These are phyloP conservation scores for Siderastrea radians DNA, from an alignment of 92 coral and sea anemone genomes.

Conservation along the genomic window DNA sequence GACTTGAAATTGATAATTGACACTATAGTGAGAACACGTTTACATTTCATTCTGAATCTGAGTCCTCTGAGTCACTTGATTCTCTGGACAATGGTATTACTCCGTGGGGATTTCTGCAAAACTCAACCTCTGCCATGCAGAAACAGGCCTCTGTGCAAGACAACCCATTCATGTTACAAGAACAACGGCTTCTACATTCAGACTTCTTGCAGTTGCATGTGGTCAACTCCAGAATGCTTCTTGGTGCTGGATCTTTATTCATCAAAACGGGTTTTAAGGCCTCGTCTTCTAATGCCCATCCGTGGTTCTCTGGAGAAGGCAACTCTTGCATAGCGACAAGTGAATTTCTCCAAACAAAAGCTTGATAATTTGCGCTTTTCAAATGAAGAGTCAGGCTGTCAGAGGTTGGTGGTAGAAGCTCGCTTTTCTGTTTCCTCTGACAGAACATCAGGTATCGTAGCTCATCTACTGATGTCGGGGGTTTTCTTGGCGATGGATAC, in stretches of 20 bases:
- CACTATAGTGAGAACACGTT: not conserved
- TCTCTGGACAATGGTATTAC: not conserved
- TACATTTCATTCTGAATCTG: no score
- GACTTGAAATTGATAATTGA: not conserved
- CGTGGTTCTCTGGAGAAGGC: slow-evolving; percentile 36
- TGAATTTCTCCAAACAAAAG: slow-evolving; percentile 37
- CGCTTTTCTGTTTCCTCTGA: slow-evolving; percentile 22
- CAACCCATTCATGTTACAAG: slow-evolving; percentile 4
- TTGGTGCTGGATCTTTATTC: slow-evolving; percentile 49
- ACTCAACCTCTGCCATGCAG: slow-evolving; percentile 31
- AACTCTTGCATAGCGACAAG: slow-evolving; percentile 23
- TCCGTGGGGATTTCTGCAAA: not conserved
- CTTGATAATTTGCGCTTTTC: slow-evolving; percentile 59
- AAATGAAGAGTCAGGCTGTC: slow-evolving; percentile 51
- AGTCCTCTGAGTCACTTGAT: not conserved
- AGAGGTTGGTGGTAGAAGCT: slow-evolving; percentile 31
- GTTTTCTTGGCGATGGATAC: not conserved
- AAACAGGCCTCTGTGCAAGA: slow-evolving; percentile 61
- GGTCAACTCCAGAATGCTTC: slow-evolving; percentile 49
- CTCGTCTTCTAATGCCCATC: slow-evolving; percentile 34
- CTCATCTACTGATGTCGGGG: slow-evolving; percentile 10
- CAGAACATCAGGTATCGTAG: slow-evolving; percentile 30
- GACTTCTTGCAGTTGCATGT: slow-evolving; percentile 41
- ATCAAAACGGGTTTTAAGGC: slow-evolving; percentile 25
- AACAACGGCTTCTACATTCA: slow-evolving; percentile 17